phyloP scores from a whole-genome alignment of 2,113 vertebrate species.

The Gopherus evgoodei region DNA sequence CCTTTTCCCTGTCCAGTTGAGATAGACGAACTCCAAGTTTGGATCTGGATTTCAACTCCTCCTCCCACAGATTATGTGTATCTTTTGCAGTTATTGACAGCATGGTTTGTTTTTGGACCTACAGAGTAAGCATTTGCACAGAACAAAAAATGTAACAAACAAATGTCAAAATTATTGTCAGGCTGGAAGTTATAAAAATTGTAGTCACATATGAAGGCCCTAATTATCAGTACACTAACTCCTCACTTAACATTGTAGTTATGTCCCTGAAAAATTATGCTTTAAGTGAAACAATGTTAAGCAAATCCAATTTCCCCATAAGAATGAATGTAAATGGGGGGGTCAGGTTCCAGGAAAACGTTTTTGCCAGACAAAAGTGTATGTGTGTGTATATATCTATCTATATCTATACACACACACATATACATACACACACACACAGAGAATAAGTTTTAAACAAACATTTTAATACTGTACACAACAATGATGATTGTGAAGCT shows the following conservation, averaged over 20 bases:
- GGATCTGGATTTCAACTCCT: constrained; percentile 85
- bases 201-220: not conserved
- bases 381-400: too few species aligned
- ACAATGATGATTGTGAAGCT: too few species aligned
- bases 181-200: fast-evolving
- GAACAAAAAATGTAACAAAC: not conserved
- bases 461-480: not conserved
- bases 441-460: not conserved
- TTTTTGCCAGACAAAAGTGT: too few species aligned
- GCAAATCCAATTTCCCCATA: too few species aligned
- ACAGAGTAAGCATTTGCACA: not conserved
- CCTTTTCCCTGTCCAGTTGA: constrained; percentile 85
- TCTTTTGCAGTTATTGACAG: constrained; percentile 83
- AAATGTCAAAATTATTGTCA: not conserved
- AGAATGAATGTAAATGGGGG: too few species aligned
- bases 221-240: not conserved
- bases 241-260: too few species aligned
- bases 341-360: too few species aligned
- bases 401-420: too few species aligned
- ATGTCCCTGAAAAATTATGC: too few species aligned
- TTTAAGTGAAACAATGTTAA: too few species aligned
- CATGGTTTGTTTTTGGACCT: constrained; percentile 86
- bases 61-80: constrained; percentile 85
- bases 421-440: too few species aligned
- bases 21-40: constrained; percentile 83